Percentiles rank a stretch among this genome's conserved stretches.
Conservation (phyloP, 2,888 invertebrate species). For the Bellardia pandia region DNA sequence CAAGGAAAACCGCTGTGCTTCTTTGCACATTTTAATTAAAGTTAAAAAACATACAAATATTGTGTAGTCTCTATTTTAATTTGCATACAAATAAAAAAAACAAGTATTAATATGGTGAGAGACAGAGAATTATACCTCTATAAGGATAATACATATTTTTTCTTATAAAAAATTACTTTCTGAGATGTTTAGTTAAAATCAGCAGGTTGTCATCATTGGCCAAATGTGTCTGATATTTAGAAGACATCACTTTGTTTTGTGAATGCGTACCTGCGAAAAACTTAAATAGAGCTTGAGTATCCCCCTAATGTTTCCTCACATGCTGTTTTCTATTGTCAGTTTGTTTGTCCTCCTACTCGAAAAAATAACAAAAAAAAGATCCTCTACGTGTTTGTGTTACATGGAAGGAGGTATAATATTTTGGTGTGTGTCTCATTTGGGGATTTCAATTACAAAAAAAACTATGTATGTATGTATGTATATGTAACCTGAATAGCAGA, state of each 20-base stretch:
- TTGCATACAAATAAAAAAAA: constrained; percentile 32
- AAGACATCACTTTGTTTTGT: too few species aligned
- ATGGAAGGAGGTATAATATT: constrained; percentile 22
- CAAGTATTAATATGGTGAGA: background rate
- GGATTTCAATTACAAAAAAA: constrained; percentile 1
- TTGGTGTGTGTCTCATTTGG: constrained; percentile 24
- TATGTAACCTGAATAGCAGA: constrained; percentile 10
- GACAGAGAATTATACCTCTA: background rate
- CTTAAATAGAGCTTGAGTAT: too few species aligned
- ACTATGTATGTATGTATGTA: background rate
- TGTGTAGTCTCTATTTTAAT: background rate
- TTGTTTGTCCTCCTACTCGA: background rate
- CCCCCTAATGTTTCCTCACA: constrained; percentile 9
- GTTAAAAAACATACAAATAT: constrained; percentile 16
- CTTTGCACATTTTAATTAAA: constrained; percentile 70
- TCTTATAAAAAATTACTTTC: too few species aligned
- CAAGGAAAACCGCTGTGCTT: constrained; percentile 40
- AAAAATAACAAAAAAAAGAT: background rate
- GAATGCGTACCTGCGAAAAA: too few species aligned
- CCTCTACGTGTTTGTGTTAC: background rate
- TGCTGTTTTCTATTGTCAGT: background rate
- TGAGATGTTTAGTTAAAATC: too few species aligned
- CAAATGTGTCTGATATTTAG: too few species aligned
- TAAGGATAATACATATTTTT: background rate
- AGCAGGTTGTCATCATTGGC: too few species aligned